These are phyloP conservation scores for Leptobrachium leishanense DNA, from an alignment of 2,113 vertebrate genomes.

Conservation along the genomic window DNA sequence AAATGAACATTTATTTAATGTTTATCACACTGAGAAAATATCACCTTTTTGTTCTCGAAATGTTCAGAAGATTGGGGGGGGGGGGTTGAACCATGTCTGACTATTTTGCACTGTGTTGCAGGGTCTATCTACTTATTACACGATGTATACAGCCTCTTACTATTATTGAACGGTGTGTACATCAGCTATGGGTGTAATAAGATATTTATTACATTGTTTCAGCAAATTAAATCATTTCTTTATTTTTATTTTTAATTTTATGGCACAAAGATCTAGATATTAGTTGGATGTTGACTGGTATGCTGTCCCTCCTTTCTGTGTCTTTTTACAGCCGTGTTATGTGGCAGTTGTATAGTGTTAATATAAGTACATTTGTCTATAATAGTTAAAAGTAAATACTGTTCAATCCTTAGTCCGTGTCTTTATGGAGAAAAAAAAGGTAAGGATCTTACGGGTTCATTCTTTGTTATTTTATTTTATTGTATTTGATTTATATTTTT, in stretches of 20 bases:
- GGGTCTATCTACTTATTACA: slow-evolving; percentile 51
- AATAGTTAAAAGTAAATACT: slow-evolving; percentile 88
- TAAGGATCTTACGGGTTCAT: slow-evolving; percentile 80
- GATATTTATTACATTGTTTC: slow-evolving; percentile 68
- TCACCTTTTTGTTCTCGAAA: no score
- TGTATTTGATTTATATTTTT: slow-evolving; percentile 9
- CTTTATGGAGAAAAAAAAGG: slow-evolving; percentile 84
- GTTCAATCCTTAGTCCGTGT: slow-evolving; percentile 89
- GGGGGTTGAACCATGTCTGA: background rate
- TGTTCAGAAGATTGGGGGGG: no score
- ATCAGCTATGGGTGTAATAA: slow-evolving; percentile 51
- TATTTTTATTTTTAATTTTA: slow-evolving; percentile 68
- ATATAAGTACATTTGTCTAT: slow-evolving; percentile 89
- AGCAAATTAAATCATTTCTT: slow-evolving; percentile 65
- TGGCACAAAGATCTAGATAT: slow-evolving; percentile 88
- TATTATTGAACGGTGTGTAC: slow-evolving; percentile 46
- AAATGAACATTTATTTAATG: no score
- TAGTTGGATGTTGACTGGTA: slow-evolving; percentile 86
- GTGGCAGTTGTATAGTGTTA: slow-evolving; percentile 98
- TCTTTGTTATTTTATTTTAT: slow-evolving; percentile 54
- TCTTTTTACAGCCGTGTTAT: slow-evolving; percentile 98
- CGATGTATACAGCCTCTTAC: slow-evolving; percentile 24
- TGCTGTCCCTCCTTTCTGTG: slow-evolving; percentile 87
- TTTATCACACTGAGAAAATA: no score
- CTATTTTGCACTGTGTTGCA: slow-evolving; percentile 45